phyloP scores from a whole-genome alignment of 2,888 invertebrate species.

The Glyphotaelius pellucidus region DNA sequence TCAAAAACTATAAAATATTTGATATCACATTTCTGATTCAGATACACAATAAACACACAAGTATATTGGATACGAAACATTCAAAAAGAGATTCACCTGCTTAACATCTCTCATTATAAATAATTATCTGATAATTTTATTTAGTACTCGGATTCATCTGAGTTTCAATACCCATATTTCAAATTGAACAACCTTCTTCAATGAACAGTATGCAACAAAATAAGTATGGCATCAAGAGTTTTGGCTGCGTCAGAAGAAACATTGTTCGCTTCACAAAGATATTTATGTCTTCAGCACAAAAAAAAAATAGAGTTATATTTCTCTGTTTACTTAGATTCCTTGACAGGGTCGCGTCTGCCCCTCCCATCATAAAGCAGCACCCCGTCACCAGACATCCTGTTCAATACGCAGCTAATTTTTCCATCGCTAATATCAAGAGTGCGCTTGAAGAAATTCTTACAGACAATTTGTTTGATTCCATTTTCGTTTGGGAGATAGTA shows the following conservation, averaged over 20 bases:
- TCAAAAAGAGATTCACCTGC: not conserved
- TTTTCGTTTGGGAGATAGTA: conserved; percentile 33
- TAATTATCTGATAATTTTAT: too few species aligned
- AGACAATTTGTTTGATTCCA: conserved; percentile 26
- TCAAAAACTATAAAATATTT: too few species aligned
- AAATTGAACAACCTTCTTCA: too few species aligned
- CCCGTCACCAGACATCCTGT: conserved; percentile 10
- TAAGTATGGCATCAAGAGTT: not conserved
- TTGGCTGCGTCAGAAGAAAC: not conserved
- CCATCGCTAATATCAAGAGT: conserved; percentile 31
- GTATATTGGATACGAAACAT: not conserved
- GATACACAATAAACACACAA: not conserved
- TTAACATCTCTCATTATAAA: too few species aligned
- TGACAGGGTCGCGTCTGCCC: not conserved
- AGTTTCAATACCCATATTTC: too few species aligned
- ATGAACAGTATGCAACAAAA: not conserved
- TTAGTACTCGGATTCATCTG: too few species aligned
- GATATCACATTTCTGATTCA: not conserved
- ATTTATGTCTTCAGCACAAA: too few species aligned
- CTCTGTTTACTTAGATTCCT: not conserved
- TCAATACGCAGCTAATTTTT: conserved; percentile 18
- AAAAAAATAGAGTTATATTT: not conserved
- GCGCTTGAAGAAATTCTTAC: conserved; percentile 17
- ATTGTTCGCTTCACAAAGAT: too few species aligned
- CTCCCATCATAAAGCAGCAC: not conserved